These are phyloP conservation scores for Laticauda colubrina DNA, from an alignment of 2,113 vertebrate species.

Conservation along the genomic window DNA sequence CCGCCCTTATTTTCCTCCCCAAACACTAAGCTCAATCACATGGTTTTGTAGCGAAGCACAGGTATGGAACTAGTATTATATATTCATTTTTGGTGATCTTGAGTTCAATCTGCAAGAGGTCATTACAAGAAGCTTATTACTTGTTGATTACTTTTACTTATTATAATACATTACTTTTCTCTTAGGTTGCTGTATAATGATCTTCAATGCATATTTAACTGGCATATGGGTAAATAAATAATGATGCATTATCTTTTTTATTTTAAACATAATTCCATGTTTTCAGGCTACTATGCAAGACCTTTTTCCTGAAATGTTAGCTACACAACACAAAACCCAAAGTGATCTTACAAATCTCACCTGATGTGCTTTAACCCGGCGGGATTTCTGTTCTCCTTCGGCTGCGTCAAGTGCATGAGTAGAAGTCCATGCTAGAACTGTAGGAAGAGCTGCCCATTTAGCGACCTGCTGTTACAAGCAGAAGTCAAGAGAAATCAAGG, in stretches of 20 bases:
- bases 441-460: conserved; percentile 74
- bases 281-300: not conserved
- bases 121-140: no score
- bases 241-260: not conserved
- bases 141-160: no score
- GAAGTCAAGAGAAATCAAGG: conserved; percentile 15
- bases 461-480: conserved; percentile 65
- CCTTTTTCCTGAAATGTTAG: not conserved
- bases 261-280: not conserved
- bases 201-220: not conserved
- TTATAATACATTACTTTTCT: not conserved
- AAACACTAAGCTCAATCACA: no score
- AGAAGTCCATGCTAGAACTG: conserved; percentile 74
- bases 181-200: not conserved
- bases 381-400: conserved; percentile 60
- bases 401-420: conserved; percentile 69
- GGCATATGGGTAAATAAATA: not conserved
- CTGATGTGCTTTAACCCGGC: conserved; percentile 69
- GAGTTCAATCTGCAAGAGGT: no score
- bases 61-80: not conserved
- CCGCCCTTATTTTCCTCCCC: no score
- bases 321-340: not conserved
- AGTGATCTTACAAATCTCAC: conserved; percentile 58
- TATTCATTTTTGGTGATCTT: not conserved
- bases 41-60: no score